These are phyloP conservation scores for Pterostichus madidus DNA, from an alignment of 2,888 invertebrate genomes.

Conservation along the genomic window DNA sequence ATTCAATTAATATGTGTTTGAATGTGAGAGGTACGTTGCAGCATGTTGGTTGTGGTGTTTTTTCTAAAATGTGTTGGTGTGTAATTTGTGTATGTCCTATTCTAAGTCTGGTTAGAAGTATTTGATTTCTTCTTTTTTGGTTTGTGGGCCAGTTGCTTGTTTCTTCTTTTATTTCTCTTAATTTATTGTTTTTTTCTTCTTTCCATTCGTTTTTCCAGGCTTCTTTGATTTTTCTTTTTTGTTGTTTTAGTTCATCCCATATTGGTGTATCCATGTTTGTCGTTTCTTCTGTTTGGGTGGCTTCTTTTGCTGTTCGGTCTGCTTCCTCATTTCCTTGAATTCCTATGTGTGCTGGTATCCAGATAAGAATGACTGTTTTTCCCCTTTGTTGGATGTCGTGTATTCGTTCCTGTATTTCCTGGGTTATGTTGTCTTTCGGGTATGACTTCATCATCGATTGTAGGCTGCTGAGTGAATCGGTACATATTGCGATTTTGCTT, in stretches of 20 bases:
- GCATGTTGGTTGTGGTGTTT: background rate
- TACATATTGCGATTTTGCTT: slow-evolving; percentile 1
- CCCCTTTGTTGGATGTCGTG: background rate
- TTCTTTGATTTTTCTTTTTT: slow-evolving; percentile 4
- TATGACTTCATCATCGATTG: background rate
- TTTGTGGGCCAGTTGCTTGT: background rate
- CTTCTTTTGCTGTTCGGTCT: background rate
- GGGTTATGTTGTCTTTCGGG: background rate
- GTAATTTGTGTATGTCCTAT: background rate
- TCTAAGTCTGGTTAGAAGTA: background rate
- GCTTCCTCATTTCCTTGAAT: slow-evolving; percentile 11
- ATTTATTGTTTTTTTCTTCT: background rate
- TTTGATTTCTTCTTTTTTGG: background rate
- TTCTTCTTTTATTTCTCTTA: slow-evolving; percentile 9
- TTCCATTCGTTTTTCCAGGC: background rate
- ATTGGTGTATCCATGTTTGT: background rate
- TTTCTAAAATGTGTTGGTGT: slow-evolving; percentile 16
- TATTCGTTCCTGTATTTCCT: background rate
- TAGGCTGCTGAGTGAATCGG: background rate
- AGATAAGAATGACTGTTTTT: background rate
- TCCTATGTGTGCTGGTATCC: background rate
- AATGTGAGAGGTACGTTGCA: background rate
- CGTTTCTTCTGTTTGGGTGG: background rate
- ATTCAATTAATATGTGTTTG: slow-evolving; percentile 2
- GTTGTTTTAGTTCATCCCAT: background rate